These are phyloP conservation scores for Circaetus gallicus DNA, from an alignment of 2,113 vertebrate species.

Conservation along the genomic window DNA sequence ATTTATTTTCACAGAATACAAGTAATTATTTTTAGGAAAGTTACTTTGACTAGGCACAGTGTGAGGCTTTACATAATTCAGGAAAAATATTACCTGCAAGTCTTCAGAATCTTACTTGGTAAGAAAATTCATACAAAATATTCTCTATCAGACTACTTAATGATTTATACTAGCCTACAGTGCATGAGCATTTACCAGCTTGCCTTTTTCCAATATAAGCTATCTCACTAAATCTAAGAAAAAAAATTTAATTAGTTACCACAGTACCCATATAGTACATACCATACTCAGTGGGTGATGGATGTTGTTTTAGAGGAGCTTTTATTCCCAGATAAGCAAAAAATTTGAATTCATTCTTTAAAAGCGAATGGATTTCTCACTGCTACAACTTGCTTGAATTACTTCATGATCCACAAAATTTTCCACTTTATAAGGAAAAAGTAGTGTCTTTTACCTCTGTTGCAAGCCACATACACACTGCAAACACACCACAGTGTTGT, in stretches of 20 bases:
- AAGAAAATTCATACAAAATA: not conserved
- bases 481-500: not conserved
- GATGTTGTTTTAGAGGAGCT: not conserved
- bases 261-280: not conserved
- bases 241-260: not conserved
- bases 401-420: not conserved
- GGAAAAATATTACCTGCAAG: not conserved
- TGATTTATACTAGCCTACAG: not conserved
- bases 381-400: not conserved
- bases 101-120: not conserved
- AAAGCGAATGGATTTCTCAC: not conserved
- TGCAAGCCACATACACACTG: not conserved
- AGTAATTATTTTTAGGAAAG: not conserved
- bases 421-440: not conserved
- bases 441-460: not conserved
- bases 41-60: not conserved
- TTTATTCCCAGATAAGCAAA: not conserved
- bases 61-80: not conserved
- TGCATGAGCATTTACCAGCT: not conserved
- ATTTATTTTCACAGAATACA: not conserved
- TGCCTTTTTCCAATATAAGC: not conserved
- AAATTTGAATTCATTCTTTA: not conserved
- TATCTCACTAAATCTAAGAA: not conserved
- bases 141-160: not conserved
- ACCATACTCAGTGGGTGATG: not conserved